Percentiles rank a stretch among this genome's conserved stretches.
phyloP scores from a whole-genome alignment of 1,140 invertebrate species.

The Drosophila nannoptera region DNA sequence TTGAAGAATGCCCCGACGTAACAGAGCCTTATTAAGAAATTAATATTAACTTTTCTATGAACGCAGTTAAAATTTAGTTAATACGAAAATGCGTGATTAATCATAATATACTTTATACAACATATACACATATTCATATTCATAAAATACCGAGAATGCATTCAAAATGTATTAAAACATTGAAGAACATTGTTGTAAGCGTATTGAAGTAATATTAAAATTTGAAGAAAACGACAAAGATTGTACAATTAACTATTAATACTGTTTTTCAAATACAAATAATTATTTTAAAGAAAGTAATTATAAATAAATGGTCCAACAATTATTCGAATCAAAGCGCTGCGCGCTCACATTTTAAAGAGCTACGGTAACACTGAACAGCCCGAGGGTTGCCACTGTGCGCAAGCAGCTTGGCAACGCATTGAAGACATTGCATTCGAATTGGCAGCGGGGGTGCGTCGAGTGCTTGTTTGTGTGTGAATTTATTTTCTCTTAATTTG shows the following conservation, averaged over 20 bases:
- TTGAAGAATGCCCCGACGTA: conserved; percentile 45
- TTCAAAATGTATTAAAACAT: conserved; percentile 68
- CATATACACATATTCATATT: conserved; percentile 52
- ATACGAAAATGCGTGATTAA: conserved; percentile 47
- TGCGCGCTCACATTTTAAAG: background rate
- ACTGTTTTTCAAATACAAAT: conserved; percentile 64
- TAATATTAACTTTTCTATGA: conserved; percentile 71
- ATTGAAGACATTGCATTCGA: conserved; percentile 25
- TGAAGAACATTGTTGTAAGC: conserved; percentile 42
- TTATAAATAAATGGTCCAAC: conserved; percentile 24
- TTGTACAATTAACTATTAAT: conserved; percentile 71
- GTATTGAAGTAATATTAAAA: conserved; percentile 45
- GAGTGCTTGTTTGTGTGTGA: conserved; percentile 1
- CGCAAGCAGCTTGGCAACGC: conserved; percentile 51
- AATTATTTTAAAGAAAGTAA: conserved; percentile 39
- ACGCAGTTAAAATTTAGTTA: conserved; percentile 61
- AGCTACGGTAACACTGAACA: conserved; percentile 24
- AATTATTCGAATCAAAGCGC: conserved; percentile 13
- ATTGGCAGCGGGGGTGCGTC: conserved; percentile 30
- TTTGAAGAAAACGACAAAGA: conserved; percentile 45
- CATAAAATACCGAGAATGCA: conserved; percentile 60
- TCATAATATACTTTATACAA: conserved; percentile 47
- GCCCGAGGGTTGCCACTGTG: conserved; percentile 34
- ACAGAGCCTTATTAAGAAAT: conserved; percentile 72
- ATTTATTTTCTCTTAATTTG: background rate